Percentiles rank a stretch among this genome's conserved stretches.
These are phyloP conservation scores for Kradibia gibbosae DNA, from an alignment of 1,140 invertebrate species.

Conservation along the genomic window DNA sequence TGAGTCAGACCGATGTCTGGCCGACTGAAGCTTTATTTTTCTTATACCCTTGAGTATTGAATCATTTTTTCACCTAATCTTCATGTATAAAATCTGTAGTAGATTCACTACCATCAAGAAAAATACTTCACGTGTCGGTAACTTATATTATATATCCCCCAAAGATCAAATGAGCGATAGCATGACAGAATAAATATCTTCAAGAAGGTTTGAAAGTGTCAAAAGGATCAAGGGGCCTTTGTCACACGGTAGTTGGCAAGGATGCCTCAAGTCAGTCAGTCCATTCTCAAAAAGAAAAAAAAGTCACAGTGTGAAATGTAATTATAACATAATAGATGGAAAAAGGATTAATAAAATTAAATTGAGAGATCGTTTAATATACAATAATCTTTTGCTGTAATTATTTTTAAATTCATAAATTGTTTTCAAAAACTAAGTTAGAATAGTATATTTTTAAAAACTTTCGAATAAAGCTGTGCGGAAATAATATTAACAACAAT, in stretches of 20 bases:
- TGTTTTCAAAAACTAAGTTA: no score
- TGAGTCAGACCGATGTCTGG: neutral
- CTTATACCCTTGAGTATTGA: neutral
- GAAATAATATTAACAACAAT: no score
- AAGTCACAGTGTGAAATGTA: no score
- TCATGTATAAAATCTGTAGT: no score
- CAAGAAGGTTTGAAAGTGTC: slow-evolving; percentile 14
- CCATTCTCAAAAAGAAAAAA: no score
- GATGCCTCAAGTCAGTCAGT: slow-evolving; percentile 8
- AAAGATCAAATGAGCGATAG: slow-evolving; percentile 40
- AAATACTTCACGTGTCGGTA: neutral
- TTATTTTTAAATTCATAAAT: no score
- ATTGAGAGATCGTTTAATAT: no score
- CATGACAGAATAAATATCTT: slow-evolving; percentile 37
- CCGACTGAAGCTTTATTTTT: slow-evolving; percentile 4
- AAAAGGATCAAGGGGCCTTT: slow-evolving; percentile 43
- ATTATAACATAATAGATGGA: no score
- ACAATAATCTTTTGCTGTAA: no score
- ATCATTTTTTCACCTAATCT: neutral
- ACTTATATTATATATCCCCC: slow-evolving; percentile 7
- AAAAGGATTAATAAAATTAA: no score
- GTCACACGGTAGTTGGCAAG: slow-evolving; percentile 33
- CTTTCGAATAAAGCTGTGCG: no score
- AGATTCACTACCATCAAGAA: slow-evolving; percentile 13
- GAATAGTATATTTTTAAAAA: no score